Evolutionary conservation across 2,797 vertebrate species (phyloP).

Genomic region (Prionace glauca): DNA sequence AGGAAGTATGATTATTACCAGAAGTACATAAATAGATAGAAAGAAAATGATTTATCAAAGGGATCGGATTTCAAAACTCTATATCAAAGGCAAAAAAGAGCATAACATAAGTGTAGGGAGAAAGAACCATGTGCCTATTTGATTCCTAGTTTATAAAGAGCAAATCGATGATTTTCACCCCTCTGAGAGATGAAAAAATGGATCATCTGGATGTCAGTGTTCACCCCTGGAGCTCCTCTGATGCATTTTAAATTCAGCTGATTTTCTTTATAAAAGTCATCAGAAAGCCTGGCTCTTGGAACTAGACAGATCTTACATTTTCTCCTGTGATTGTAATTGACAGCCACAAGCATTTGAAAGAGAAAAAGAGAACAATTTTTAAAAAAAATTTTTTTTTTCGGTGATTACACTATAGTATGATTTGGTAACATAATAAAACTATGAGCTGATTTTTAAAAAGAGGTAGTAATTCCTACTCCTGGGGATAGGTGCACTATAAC

Average conservation of each 20-base stretch:
- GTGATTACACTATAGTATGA: constrained; percentile 83
- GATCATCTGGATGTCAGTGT: constrained; percentile 66
- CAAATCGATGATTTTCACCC: constrained; percentile 52
- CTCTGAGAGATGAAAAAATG: constrained; percentile 55
- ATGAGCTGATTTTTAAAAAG: constrained; percentile 63
- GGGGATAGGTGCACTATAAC: constrained; percentile 60
- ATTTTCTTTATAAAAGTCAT: constrained; percentile 69
- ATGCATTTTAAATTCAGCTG: constrained; percentile 71
- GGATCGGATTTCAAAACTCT: constrained; percentile 15
- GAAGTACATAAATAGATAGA: constrained; percentile 26
- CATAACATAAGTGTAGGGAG: constrained; percentile 20
- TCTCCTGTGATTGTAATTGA: constrained; percentile 87
- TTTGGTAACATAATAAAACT: constrained; percentile 77
- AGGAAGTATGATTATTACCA: constrained; percentile 26
- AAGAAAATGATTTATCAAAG: constrained; percentile 31
- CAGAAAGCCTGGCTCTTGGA: constrained; percentile 53
- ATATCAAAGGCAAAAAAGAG: constrained; percentile 29
- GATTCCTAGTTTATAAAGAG: constrained; percentile 31
- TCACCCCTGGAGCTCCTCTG: constrained; percentile 65
- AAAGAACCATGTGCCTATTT: constrained; percentile 7
- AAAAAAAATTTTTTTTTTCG: constrained; percentile 57
- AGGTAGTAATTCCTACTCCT: constrained; percentile 63
- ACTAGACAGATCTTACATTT: constrained; percentile 71
- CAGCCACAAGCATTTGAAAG: constrained; percentile 71
- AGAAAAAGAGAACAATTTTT: constrained; percentile 67